These are phyloP conservation scores for Mactra quadrangularis DNA, from an alignment of 1,140 invertebrate genomes.

Conservation along the genomic window DNA sequence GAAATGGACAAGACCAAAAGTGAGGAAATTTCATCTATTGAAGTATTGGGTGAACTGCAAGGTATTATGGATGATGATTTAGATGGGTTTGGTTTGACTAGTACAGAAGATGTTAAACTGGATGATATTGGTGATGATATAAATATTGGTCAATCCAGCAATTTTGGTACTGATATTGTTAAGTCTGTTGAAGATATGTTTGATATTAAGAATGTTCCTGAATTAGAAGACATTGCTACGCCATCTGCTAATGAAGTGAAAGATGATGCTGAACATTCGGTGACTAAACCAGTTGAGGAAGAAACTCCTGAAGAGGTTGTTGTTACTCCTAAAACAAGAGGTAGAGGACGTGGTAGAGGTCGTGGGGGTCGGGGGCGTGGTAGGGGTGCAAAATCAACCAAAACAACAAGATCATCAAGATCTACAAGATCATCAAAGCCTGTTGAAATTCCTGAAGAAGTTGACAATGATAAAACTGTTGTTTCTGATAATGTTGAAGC, in stretches of 20 bases:
- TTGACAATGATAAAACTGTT: conserved; percentile 6
- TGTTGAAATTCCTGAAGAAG: conserved; percentile 4
- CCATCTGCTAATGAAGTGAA: no score
- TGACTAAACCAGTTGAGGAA: conserved; percentile 1
- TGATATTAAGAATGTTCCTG: neutral
- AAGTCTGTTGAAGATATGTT: neutral
- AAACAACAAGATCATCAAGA: conserved; percentile 17
- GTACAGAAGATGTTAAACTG: no score
- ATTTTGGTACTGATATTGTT: neutral
- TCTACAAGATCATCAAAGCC: conserved; percentile 4
- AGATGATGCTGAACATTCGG: neutral
- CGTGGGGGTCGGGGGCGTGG: conserved; percentile 31
- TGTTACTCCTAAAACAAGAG: neutral
- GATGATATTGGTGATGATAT: no score
- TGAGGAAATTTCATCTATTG: no score
- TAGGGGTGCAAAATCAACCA: conserved; percentile 9
- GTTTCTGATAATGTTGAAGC: neutral
- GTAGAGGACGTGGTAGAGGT: conserved; percentile 23
- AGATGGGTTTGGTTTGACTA: no score
- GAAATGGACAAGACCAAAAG: no score
- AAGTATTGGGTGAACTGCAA: no score
- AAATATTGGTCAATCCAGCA: no score
- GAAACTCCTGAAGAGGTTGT: conserved; percentile 8
- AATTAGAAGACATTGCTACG: neutral
- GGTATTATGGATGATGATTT: no score